Evolutionary conservation across 92 coral and sea anemone species (phyloP).

Genomic region (Phenganax subtilis): DNA sequence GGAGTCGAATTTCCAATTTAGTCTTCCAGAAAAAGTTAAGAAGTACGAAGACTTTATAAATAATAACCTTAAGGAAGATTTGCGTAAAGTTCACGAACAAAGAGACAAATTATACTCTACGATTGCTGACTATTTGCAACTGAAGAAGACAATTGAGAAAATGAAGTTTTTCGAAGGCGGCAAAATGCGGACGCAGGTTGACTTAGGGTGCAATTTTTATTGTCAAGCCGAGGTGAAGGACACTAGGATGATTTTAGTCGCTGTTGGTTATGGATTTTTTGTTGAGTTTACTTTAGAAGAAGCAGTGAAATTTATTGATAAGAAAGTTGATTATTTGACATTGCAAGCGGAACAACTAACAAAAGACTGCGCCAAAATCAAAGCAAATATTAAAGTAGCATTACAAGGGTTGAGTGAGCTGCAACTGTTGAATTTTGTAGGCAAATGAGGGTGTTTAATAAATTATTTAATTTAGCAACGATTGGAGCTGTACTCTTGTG

Average conservation of each 20-base stretch:
- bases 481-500: no score
- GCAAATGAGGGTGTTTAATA: background rate
- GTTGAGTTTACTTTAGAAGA: constrained; percentile 92
- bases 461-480: background rate
- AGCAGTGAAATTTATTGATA: constrained; percentile 71
- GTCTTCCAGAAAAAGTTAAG: constrained; percentile 61
- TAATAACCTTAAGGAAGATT: constrained; percentile 70
- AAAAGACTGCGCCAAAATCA: constrained; percentile 76
- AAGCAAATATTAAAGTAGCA: constrained; percentile 78
- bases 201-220: constrained; percentile 87
- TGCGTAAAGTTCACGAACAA: constrained; percentile 62
- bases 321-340: constrained; percentile 66
- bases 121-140: constrained; percentile 70
- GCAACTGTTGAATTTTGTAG: constrained; percentile 44
- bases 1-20: constrained; percentile 10
- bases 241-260: constrained; percentile 74
- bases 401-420: constrained; percentile 85
- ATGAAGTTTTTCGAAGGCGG: constrained; percentile 55
- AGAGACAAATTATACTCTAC: constrained; percentile 67
- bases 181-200: constrained; percentile 75
- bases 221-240: constrained; percentile 85
- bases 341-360: constrained; percentile 59
- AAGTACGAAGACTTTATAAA: constrained; percentile 84
- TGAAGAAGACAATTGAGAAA: constrained; percentile 66
- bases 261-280: constrained; percentile 92